Evolutionary conservation across 1,140 invertebrate genomes (phyloP).

Genomic region (Xylocopa sonorina): DNA sequence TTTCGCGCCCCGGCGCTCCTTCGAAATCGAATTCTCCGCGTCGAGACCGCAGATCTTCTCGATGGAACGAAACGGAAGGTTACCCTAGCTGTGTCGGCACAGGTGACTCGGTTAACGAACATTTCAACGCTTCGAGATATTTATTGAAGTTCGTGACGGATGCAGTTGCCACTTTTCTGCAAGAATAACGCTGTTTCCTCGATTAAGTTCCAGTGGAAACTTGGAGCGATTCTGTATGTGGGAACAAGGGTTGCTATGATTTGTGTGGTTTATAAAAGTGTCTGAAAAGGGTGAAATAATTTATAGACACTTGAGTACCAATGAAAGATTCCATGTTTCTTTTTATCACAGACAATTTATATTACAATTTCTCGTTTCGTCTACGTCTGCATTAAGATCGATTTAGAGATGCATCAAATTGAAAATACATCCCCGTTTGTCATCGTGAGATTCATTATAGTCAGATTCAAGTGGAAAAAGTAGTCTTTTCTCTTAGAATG

Average conservation of each 20-base stretch:
- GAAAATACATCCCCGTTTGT: too few species aligned
- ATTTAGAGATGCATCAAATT: too few species aligned
- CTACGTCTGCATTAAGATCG: too few species aligned
- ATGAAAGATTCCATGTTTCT: too few species aligned
- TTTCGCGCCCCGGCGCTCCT: neutral
- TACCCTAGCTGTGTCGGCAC: neutral
- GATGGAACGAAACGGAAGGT: neutral
- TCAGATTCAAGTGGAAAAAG: too few species aligned
- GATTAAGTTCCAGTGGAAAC: neutral
- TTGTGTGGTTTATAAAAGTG: too few species aligned
- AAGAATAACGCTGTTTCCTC: neutral
- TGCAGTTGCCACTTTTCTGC: neutral
- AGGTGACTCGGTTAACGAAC: neutral
- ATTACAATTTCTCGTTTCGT: too few species aligned
- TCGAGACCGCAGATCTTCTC: neutral
- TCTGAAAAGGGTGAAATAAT: too few species aligned
- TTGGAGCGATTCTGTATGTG: neutral
- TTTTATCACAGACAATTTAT: too few species aligned
- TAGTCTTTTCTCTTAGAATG: too few species aligned
- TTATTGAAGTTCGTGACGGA: conserved; percentile 6
- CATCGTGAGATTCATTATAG: too few species aligned
- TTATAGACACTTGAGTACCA: too few species aligned
- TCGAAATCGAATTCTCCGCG: neutral
- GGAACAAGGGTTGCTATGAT: neutral
- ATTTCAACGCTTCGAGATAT: neutral